Conservation (phyloP, 2,888 invertebrate genomes). For the Drosophila helvetica region DNA sequence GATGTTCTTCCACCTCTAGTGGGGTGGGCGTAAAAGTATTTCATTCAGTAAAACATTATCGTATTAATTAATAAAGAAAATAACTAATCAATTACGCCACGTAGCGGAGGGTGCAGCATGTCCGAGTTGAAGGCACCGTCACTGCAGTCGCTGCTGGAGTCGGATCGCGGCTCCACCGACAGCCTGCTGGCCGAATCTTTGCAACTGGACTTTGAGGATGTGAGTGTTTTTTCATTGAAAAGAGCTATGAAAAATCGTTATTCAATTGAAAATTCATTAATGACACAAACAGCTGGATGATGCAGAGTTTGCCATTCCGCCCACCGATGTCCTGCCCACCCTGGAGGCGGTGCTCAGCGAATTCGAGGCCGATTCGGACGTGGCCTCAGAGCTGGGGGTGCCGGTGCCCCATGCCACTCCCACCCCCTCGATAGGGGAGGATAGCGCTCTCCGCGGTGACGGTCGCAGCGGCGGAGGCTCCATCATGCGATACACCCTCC, state of each 20-base stretch:
- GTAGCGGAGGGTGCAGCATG: slow-evolving; percentile 66
- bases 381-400: slow-evolving; percentile 83
- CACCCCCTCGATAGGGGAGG: slow-evolving; percentile 83
- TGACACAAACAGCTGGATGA: slow-evolving; percentile 88
- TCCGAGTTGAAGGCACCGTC: slow-evolving; percentile 83
- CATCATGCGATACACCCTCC: slow-evolving; percentile 90
- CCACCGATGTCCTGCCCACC: slow-evolving; percentile 90
- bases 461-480: slow-evolving; percentile 83
- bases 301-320: slow-evolving; percentile 91
- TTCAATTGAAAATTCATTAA: neutral
- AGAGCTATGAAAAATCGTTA: slow-evolving; percentile 19
- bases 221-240: slow-evolving; percentile 71
- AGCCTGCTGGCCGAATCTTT: slow-evolving; percentile 86
- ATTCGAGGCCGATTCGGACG: slow-evolving; percentile 87
- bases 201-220: slow-evolving; percentile 89
- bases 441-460: slow-evolving; percentile 84
- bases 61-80: no score
- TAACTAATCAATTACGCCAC: neutral
- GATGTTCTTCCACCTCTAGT: no score
- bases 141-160: slow-evolving; percentile 86
- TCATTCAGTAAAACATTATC: neutral
- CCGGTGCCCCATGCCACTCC: slow-evolving; percentile 82
- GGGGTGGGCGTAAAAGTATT: slow-evolving; percentile 51
- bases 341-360: slow-evolving; percentile 93
- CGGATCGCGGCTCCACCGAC: slow-evolving; percentile 88